These are phyloP conservation scores for Popillia japonica DNA, from an alignment of 1,140 invertebrate species.

Conservation along the genomic window DNA sequence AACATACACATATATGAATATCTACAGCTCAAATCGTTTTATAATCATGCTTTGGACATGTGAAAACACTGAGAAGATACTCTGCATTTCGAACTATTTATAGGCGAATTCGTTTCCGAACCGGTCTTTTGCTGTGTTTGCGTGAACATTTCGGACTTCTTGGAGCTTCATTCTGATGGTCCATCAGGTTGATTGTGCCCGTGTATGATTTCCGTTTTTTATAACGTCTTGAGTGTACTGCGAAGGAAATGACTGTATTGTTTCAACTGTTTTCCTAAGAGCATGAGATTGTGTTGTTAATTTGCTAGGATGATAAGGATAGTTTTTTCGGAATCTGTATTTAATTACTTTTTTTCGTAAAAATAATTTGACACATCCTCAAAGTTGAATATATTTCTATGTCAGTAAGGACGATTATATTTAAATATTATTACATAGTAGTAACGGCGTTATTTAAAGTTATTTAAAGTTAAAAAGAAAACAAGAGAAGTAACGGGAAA, in stretches of 20 bases:
- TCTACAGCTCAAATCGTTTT: not conserved
- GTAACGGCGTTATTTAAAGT: no score
- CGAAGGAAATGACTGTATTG: constrained; percentile 5
- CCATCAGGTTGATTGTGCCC: not conserved
- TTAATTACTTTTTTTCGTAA: no score
- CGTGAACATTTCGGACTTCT: not conserved
- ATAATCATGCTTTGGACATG: not conserved
- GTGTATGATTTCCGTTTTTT: not conserved
- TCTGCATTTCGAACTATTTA: not conserved
- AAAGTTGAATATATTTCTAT: no score
- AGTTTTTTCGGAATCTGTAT: not conserved
- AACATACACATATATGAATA: not conserved
- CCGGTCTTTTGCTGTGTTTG: not conserved
- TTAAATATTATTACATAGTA: no score
- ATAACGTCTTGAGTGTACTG: not conserved
- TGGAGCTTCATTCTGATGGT: not conserved
- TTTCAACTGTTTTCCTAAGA: not conserved
- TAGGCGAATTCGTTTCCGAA: not conserved
- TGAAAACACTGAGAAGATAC: not conserved
- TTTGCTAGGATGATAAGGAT: not conserved
- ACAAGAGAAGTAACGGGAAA: no score
- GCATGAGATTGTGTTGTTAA: not conserved
- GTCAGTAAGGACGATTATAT: no score
- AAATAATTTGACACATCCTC: no score
- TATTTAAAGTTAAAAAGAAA: no score